Conservation (phyloP, 2,888 invertebrate genomes). For the Heliconius aoede region DNA sequence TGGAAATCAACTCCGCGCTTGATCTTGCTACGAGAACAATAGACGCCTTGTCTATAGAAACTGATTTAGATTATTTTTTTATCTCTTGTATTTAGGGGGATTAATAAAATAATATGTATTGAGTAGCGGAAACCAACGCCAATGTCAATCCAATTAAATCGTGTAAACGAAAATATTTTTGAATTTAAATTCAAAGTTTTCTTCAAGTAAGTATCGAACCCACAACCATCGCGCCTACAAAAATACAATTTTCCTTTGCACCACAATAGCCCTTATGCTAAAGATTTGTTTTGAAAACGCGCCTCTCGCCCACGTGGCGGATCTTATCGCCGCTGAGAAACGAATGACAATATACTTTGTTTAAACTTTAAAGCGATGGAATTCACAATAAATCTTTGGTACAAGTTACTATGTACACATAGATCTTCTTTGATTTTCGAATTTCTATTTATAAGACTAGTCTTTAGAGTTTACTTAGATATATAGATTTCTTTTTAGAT, state of each 20-base stretch:
- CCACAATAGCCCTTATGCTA: background rate
- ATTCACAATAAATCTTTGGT: conserved; percentile 23
- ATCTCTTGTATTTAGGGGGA: no score
- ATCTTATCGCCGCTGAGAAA: conserved; percentile 29
- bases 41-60: no score
- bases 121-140: background rate
- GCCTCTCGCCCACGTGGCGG: conserved; percentile 15
- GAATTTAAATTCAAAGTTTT: background rate
- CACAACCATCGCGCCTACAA: background rate
- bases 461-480: background rate
- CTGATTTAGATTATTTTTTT: no score
- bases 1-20: no score
- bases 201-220: background rate
- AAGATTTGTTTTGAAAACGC: conserved; percentile 13
- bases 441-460: background rate
- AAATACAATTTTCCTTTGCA: background rate
- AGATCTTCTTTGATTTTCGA: background rate
- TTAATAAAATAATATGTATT: no score
- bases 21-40: no score
- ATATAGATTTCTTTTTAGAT: no score
- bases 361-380: conserved; percentile 12
- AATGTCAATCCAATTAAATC: background rate
- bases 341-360: conserved; percentile 27
- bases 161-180: background rate
- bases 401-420: background rate